phyloP scores from a whole-genome alignment of 2,888 invertebrate species.

The Philhelius pedissequus region DNA sequence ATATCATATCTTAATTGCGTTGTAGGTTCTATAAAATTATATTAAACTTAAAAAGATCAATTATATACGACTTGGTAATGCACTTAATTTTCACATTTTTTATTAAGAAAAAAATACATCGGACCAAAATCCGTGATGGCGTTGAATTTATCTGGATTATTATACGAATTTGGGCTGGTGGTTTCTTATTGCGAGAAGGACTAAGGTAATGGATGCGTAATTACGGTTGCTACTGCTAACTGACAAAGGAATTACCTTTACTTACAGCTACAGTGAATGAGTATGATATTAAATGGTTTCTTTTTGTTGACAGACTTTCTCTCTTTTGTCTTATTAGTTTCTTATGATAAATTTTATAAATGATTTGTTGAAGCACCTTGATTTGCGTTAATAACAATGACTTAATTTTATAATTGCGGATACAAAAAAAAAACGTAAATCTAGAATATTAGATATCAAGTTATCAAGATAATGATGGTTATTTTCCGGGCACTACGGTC shows the following conservation, averaged over 20 bases:
- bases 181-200: not conserved
- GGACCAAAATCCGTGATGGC: constrained; percentile 21
- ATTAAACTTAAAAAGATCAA: too few relatives aligned
- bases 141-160: constrained; percentile 63
- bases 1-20: too few relatives aligned
- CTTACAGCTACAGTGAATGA: not conserved
- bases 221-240: constrained; percentile 47
- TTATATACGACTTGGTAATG: not conserved
- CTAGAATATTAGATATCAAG: not conserved
- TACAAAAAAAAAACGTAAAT: constrained; percentile 30
- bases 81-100: not conserved
- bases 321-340: not conserved
- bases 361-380: constrained; percentile 46
- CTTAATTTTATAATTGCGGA: constrained; percentile 28
- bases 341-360: constrained; percentile 4
- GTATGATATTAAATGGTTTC: not conserved
- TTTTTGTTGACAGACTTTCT: not conserved
- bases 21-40: too few relatives aligned
- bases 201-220: constrained; percentile 60
- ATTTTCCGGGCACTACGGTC: too few relatives aligned
- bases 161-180: constrained; percentile 32
- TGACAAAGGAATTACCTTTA: constrained; percentile 50
- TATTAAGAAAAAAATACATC: not conserved
- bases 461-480: not conserved
- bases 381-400: constrained; percentile 44